Evolutionary conservation across 2,888 invertebrate genomes (phyloP), one percentile per base, ranked within the genome.

Genomic region (Tolmerus cingulatus): DNA sequence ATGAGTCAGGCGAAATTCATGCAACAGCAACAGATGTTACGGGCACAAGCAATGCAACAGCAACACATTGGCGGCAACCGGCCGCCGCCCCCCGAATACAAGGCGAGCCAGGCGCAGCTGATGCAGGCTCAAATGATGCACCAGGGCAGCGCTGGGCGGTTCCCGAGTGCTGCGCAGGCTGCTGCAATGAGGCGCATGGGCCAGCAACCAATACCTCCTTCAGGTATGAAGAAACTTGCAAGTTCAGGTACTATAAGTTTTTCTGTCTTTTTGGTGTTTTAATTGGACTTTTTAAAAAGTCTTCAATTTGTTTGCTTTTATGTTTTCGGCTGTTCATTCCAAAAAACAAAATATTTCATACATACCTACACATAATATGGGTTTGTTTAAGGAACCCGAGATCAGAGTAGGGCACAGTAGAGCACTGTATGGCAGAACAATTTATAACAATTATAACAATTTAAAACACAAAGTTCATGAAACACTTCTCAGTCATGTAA

Each of bases 1-100:
- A 91, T 91, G 87, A 92, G 90, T 88, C 95, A 95, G 90, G 95
- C 95, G 5, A 95, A 95, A 92, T 94, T 95, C 92, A 91, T 95
- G 90, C 95, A 95, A 90, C 95, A 95, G 90, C 95, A 95, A 91
- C 95, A 96, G 90, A 94, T 95, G 93, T 89, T 94, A 89, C 92
- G 94, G 37, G 94, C 94, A 16, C 94, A 95, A 90, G 88, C 89
- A 2, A 89, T 89, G 86, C 91, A 91, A 88, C 93, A 93, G 88
- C 94, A 94, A 89, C 93, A 94, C 89, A 93, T 94, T 92, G 92
- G 92, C 66, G 92, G 93, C 1, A 93, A 94, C 30, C 94, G 96
- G 86, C 96, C 97, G 40, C 97, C 97, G 30, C 97, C 97, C 74
- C 97, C 97, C 2, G 97, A 97, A 92, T 97, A 97, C 93, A 97